Evolutionary conservation across 2,113 vertebrate genomes (phyloP).

Genomic region (Mobula birostris): DNA sequence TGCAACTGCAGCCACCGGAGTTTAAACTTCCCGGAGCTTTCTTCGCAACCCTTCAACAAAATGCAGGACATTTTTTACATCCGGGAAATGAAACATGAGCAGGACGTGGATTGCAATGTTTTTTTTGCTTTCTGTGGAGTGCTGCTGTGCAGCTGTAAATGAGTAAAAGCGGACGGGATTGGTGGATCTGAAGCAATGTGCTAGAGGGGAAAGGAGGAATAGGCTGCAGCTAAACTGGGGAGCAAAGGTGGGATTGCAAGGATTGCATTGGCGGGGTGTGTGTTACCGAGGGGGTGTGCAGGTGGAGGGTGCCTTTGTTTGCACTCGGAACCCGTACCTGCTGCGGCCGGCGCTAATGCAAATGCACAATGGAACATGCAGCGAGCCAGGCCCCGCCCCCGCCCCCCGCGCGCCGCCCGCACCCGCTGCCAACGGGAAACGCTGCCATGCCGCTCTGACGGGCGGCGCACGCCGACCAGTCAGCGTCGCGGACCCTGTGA

Average conservation of each 20-base stretch:
- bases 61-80: constrained; percentile 55
- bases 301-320: too few species aligned
- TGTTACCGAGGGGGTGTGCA: too few species aligned
- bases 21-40: too few species aligned
- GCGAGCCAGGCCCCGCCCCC: neutral
- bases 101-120: constrained; percentile 61
- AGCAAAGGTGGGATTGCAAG: too few species aligned
- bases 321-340: too few species aligned
- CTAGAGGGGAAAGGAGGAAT: too few species aligned
- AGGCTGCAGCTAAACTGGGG: too few species aligned
- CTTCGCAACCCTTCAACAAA: constrained; percentile 20
- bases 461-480: neutral
- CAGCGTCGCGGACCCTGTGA: fast-evolving
- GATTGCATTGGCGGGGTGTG: too few species aligned
- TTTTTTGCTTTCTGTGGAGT: neutral
- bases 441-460: neutral
- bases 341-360: neutral
- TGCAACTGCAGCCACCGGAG: too few species aligned
- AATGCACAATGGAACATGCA: neutral
- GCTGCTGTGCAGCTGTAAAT: too few species aligned
- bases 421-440: neutral
- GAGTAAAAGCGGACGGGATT: too few species aligned
- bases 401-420: neutral
- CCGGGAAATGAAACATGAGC: constrained; percentile 63
- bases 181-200: too few species aligned